A percentile compares a stretch with the other conserved stretches of the same genome.
Evolutionary conservation across 2,888 invertebrate genomes (phyloP).

Genomic region (Crepidodera aurea): DNA sequence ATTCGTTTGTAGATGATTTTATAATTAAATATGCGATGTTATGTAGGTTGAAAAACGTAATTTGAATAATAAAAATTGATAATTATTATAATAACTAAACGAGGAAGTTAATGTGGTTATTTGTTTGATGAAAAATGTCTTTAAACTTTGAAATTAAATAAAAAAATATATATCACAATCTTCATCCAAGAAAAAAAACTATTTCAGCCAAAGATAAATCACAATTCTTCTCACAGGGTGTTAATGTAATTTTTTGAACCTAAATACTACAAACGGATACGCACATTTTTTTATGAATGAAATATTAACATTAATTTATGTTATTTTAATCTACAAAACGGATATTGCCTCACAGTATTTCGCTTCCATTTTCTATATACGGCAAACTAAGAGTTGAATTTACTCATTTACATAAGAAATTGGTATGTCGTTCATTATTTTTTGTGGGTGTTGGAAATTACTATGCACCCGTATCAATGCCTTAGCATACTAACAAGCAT

Average conservation of each 20-base stretch:
- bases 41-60: not conserved
- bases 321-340: not conserved
- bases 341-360: not conserved
- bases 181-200: no score
- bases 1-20: not conserved
- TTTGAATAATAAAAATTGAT: no score
- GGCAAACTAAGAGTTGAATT: slow-evolving; percentile 7
- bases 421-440: not conserved
- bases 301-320: not conserved
- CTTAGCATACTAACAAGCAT: not conserved
- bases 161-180: no score
- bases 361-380: slow-evolving; percentile 1
- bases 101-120: no score
- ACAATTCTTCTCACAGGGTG: no score
- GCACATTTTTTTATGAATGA: not conserved
- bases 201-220: no score
- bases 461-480: not conserved
- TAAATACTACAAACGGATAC: no score
- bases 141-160: no score
- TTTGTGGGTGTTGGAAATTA: not conserved
- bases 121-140: no score
- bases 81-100: no score
- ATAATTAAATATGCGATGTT: not conserved
- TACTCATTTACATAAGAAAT: not conserved
- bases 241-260: no score